phyloP scores from a whole-genome alignment of 2,113 vertebrate genomes.

The Plotosus lineatus region DNA sequence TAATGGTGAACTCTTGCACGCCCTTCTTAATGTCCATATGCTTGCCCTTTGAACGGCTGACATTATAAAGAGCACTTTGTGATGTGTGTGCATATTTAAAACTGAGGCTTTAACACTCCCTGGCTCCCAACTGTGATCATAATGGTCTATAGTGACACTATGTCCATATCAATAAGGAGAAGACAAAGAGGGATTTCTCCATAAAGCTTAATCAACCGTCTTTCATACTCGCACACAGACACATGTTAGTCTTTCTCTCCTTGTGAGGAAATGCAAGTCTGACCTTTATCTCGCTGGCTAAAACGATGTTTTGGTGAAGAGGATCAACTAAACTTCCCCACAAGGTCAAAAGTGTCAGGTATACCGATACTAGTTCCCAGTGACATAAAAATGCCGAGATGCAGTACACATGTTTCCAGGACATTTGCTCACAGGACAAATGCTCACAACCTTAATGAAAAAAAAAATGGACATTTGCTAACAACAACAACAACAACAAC shows the following conservation, averaged over 20 bases:
- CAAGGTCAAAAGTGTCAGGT: too few species aligned
- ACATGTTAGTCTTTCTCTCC: neutral
- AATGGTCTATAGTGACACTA: slow-evolving; percentile 32
- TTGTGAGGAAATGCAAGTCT: neutral
- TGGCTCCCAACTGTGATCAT: slow-evolving; percentile 41
- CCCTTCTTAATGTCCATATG: neutral
- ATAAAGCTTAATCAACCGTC: slow-evolving; percentile 32
- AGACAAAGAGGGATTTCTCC: neutral
- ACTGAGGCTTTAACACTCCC: slow-evolving; percentile 39
- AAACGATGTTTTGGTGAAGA: neutral
- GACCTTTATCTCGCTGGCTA: neutral
- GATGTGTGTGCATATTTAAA: slow-evolving; percentile 47
- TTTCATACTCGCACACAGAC: slow-evolving; percentile 1
- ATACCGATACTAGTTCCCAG: too few species aligned
- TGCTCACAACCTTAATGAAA: too few species aligned
- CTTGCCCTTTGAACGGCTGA: slow-evolving; percentile 51
- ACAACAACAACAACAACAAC: too few species aligned
- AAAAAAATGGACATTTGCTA: too few species aligned
- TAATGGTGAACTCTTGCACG: slow-evolving; percentile 26
- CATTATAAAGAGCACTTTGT: slow-evolving; percentile 51
- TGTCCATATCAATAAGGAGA: slow-evolving; percentile 47
- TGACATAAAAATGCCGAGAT: too few species aligned
- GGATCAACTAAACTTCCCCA: too few species aligned
- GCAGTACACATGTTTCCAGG: too few species aligned
- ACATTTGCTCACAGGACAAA: too few species aligned